phyloP scores from a whole-genome alignment of 2,113 vertebrate species.

The Pachypanchax playfairii region DNA sequence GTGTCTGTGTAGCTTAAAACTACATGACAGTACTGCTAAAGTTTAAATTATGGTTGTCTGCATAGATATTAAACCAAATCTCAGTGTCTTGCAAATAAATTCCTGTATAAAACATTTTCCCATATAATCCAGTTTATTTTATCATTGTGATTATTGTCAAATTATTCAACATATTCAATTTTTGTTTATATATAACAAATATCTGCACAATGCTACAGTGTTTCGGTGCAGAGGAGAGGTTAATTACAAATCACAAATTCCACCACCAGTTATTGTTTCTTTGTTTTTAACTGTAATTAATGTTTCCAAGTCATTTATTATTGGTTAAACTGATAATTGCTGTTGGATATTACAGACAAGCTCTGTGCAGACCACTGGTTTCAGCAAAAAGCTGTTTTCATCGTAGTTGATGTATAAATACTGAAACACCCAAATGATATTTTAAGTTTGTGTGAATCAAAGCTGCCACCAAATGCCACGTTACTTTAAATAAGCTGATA shows the following conservation, averaged over 20 bases:
- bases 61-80: background rate
- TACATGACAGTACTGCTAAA: background rate
- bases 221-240: too few species aligned
- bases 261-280: too few species aligned
- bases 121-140: background rate
- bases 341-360: background rate
- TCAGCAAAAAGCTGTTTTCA: background rate
- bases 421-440: conserved; percentile 26
- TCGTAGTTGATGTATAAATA: background rate
- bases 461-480: conserved; percentile 32
- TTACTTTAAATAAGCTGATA: conserved; percentile 45
- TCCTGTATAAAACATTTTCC: background rate
- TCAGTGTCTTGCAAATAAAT: background rate
- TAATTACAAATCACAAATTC: too few species aligned
- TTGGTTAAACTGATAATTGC: background rate
- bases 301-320: too few species aligned
- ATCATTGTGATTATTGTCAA: too few species aligned
- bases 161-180: too few species aligned
- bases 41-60: background rate
- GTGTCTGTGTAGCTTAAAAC: too few species aligned
- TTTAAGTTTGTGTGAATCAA: conserved; percentile 16
- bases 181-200: too few species aligned
- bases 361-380: background rate
- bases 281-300: too few species aligned
- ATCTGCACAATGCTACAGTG: too few species aligned